These are phyloP conservation scores for Enteromius unitaeniatus DNA, from an alignment of 2,797 vertebrate species.

Conservation along the genomic window DNA sequence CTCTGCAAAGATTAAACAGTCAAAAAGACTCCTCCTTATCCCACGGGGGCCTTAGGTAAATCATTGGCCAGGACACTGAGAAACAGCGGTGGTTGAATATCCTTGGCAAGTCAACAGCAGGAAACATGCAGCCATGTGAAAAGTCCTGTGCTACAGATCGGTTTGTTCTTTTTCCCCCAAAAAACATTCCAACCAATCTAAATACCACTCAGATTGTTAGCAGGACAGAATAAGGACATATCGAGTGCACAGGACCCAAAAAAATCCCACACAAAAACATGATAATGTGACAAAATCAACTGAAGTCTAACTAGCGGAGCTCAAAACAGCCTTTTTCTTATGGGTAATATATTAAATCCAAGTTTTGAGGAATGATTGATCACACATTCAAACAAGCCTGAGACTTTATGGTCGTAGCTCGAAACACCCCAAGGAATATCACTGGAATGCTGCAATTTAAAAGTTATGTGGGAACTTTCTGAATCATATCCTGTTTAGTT, in stretches of 20 bases:
- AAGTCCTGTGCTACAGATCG: constrained; percentile 23
- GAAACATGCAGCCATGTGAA: constrained; percentile 39
- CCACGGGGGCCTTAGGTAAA: constrained; percentile 42
- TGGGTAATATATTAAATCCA: constrained; percentile 16
- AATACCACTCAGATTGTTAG: constrained; percentile 1
- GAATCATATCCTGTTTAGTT: constrained; percentile 18
- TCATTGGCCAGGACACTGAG: constrained; percentile 40
- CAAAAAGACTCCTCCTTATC: constrained; percentile 36
- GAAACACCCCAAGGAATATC: constrained; percentile 13
- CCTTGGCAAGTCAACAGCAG: constrained; percentile 9
- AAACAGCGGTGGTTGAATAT: constrained; percentile 37
- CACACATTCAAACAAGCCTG: neutral
- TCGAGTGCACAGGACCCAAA: neutral
- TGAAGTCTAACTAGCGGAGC: neutral
- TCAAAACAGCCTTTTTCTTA: neutral
- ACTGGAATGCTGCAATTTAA: constrained; percentile 24
- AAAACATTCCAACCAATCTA: neutral
- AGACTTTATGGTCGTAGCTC: neutral
- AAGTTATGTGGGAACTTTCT: constrained; percentile 34
- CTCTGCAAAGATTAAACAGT: constrained; percentile 29
- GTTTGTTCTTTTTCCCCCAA: neutral
- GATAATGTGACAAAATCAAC: constrained; percentile 4
- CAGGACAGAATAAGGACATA: constrained; percentile 1
- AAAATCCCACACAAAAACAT: neutral
- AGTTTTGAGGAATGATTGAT: constrained; percentile 16